Percentiles rank a stretch among this genome's conserved stretches.
Conservation (phyloP, 2,797 vertebrate genomes). For the Hippocampus kuda region DNA sequence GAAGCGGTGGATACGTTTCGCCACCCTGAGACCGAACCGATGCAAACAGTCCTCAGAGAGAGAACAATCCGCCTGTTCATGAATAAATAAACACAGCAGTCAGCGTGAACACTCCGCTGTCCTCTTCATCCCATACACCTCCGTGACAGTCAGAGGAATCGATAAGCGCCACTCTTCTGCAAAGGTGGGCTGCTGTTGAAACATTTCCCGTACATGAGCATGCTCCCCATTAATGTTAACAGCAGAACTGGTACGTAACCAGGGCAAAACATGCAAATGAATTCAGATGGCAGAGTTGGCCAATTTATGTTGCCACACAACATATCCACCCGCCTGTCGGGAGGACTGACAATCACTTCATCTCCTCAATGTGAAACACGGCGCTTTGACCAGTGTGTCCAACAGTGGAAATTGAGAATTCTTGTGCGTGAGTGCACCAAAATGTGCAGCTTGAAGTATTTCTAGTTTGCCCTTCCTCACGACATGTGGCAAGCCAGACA, state of each 20-base stretch:
- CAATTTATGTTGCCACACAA: not conserved
- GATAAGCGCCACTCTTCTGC: constrained; percentile 33
- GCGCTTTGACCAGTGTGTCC: too few relatives aligned
- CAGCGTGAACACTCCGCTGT: constrained; percentile 30
- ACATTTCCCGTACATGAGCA: not conserved
- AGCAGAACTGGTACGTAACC: not conserved
- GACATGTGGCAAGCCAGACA: not conserved
- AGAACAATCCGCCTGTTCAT: constrained; percentile 37
- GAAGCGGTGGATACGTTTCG: constrained; percentile 19
- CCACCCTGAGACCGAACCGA: constrained; percentile 33
- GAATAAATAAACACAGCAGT: constrained; percentile 51
- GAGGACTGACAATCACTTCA: not conserved
- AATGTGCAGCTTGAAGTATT: not conserved
- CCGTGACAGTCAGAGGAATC: constrained; percentile 45
- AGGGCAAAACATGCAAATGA: not conserved
- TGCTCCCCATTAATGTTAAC: not conserved
- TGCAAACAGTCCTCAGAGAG: constrained; percentile 34
- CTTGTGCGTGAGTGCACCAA: not conserved
- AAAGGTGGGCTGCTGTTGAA: constrained; percentile 28
- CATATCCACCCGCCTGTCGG: too few relatives aligned
- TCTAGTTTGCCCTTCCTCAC: not conserved
- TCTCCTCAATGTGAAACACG: too few relatives aligned
- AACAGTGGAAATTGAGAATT: not conserved
- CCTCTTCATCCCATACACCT: constrained; percentile 40
- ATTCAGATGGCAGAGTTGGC: not conserved